Base-by-base conservation (phyloP, 1,140 invertebrate genomes). In the Mycetomoellerius zeteki region DNA sequence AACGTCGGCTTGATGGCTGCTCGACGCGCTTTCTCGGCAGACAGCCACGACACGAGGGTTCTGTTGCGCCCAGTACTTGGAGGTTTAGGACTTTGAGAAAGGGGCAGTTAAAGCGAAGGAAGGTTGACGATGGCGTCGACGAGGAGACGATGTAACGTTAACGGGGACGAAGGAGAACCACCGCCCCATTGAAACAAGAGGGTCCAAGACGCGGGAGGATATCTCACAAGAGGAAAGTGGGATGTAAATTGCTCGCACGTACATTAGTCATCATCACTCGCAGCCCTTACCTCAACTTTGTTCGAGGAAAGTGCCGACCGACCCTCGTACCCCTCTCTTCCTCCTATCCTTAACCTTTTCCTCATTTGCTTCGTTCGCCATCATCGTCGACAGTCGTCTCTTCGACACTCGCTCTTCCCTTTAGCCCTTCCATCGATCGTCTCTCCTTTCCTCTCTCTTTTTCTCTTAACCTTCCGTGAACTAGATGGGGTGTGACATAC, bases 201-300 rank as follows among this genome's bases (percentile, higher is more conserved):
- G 87, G 88, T 80, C 50, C 76, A 84, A 85, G 47, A 76, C 37
- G 56, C 52, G 52, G 60, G 50, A 86, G 90, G 85, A 88, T 89
- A 91, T 89, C 88, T 89, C 86, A 87, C 65, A 73, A 37, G 54
- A 73, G 69, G 80, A 90, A 90, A 91, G 87, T 78, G 91, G 88
- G 88, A 92, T 93, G 91, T 93, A 93, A 92, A 93, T 93, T 92
- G 90, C 91, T 89, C 78, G 88, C 84, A 84, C 84, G 89, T 85
- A 90, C 92, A 92, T 92, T 93, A 92, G 92, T 93, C 92, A 92
- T 92, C 92, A 92, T 92, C 92, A 92, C 88, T 92, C 89, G 88
- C 80, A 90, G 89, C 89, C 85, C 89, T 90, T 56, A 88, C 58
- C 89, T 88, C 80, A 76, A 90, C 78, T 89, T 90, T 81, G 84